These are phyloP conservation scores for Drosophila mauritiana DNA, from an alignment of 1,140 invertebrate species.

Conservation along the genomic window DNA sequence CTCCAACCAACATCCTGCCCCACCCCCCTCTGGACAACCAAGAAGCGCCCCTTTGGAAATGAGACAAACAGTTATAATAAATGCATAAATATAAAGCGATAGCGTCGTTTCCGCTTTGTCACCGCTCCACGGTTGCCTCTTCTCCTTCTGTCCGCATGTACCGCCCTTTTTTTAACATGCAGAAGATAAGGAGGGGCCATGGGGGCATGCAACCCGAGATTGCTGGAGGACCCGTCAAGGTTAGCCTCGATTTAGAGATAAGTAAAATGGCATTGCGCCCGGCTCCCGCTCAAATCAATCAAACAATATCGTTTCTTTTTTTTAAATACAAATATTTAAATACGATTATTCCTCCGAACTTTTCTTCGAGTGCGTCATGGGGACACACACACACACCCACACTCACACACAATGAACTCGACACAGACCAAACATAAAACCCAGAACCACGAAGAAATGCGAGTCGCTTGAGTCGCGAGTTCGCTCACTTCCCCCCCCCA, in stretches of 20 bases:
- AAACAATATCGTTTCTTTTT: not conserved
- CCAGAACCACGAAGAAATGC: not conserved
- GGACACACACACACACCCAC: slow-evolving; percentile 1
- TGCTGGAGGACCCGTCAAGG: slow-evolving; percentile 13
- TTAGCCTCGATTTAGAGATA: slow-evolving; percentile 13
- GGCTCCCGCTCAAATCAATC: too few relatives aligned
- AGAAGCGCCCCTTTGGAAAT: not conserved
- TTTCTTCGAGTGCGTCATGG: slow-evolving; percentile 23
- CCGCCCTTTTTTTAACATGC: not conserved
- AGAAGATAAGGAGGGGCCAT: slow-evolving; percentile 20
- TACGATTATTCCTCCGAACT: too few relatives aligned
- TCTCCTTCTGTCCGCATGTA: not conserved
- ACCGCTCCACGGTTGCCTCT: slow-evolving; percentile 10
- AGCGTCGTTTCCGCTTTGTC: slow-evolving; percentile 35
- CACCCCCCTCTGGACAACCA: not conserved
- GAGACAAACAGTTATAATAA: slow-evolving; percentile 40
- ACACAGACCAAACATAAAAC: slow-evolving; percentile 49
- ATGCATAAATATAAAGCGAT: slow-evolving; percentile 38
- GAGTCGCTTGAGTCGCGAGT: slow-evolving; percentile 3
- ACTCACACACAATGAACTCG: slow-evolving; percentile 16
- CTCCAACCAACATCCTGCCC: slow-evolving; percentile 22
- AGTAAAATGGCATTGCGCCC: not conserved
- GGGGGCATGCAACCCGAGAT: slow-evolving; percentile 17
- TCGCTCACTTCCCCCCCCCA: not conserved
- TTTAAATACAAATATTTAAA: too few relatives aligned